Conservation (phyloP, 2,888 invertebrate species). For the Nomada fucata region DNA sequence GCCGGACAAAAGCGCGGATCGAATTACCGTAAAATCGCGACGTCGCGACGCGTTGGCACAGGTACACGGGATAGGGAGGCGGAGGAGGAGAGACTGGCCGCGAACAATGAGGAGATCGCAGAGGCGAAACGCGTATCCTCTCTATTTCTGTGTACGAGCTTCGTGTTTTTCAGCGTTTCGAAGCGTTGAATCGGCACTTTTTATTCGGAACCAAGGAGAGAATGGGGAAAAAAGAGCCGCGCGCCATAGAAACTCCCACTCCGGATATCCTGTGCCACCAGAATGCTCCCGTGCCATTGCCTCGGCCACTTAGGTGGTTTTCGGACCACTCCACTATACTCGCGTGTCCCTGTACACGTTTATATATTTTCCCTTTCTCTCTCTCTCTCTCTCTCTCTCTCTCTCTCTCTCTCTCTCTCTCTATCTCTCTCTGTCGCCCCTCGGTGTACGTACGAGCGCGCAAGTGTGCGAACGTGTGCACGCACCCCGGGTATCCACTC, state of each 20-base stretch:
- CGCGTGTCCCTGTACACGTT: not conserved
- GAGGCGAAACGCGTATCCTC: slow-evolving; percentile 50
- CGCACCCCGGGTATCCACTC: slow-evolving; percentile 57
- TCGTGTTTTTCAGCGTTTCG: slow-evolving; percentile 56
- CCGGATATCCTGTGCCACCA: slow-evolving; percentile 79
- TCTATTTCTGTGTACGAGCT: not conserved
- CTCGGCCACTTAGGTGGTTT: slow-evolving; percentile 75
- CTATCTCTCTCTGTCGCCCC: too few relatives aligned
- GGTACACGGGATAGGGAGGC: slow-evolving; percentile 9
- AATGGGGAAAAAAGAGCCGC: slow-evolving; percentile 65
- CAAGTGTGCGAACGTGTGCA: not conserved
- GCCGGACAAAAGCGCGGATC: slow-evolving; percentile 74
- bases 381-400: not conserved
- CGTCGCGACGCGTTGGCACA: slow-evolving; percentile 74
- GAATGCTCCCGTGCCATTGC: slow-evolving; percentile 74
- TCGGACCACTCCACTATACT: slow-evolving; percentile 29
- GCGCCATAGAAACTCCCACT: slow-evolving; percentile 78
- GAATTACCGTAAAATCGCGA: slow-evolving; percentile 81
- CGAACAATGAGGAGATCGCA: slow-evolving; percentile 64
- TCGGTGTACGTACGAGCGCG: too few relatives aligned
- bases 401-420: too few relatives aligned
- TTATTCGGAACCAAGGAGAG: slow-evolving; percentile 70
- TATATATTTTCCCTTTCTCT: slow-evolving; percentile 27
- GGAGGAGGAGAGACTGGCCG: slow-evolving; percentile 24
- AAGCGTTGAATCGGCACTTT: slow-evolving; percentile 74